Conservation (phyloP, 2,888 invertebrate genomes). For the Caenorhabditis imperialis region DNA sequence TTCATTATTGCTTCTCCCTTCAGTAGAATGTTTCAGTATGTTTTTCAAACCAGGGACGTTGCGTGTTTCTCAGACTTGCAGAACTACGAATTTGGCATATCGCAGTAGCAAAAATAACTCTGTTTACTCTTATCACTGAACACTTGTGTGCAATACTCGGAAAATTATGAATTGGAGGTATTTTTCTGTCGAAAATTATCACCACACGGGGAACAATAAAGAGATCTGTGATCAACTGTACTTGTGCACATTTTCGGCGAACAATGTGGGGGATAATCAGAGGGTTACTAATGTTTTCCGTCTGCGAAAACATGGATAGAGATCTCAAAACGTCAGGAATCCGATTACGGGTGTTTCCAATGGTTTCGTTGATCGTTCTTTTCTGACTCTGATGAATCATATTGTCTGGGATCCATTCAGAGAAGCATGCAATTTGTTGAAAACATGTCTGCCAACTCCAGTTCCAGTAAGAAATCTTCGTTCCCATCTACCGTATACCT, state of each 20-base stretch:
- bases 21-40: too few relatives aligned
- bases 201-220: constrained; percentile 9
- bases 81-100: too few relatives aligned
- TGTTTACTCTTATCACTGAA: constrained; percentile 35
- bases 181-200: constrained; percentile 19
- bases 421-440: too few relatives aligned
- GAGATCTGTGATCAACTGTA: constrained; percentile 17
- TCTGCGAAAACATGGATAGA: constrained; percentile 17
- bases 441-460: too few relatives aligned
- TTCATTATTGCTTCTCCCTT: too few relatives aligned
- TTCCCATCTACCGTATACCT: too few relatives aligned
- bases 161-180: constrained; percentile 22
- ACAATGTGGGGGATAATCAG: constrained; percentile 18
- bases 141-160: constrained; percentile 25
- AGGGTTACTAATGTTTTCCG: constrained; percentile 3
- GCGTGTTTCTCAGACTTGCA: too few relatives aligned
- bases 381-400: constrained; percentile 12
- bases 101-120: constrained; percentile 28
- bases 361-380: too few relatives aligned
- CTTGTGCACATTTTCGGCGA: constrained; percentile 6
- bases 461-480: too few relatives aligned
- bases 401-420: constrained; percentile 1
- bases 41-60: too few relatives aligned
- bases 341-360: too few relatives aligned
- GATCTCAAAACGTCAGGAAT: too few relatives aligned